A percentile compares a stretch with the other conserved stretches of the same genome.
Evolutionary conservation across 2,113 vertebrate species (phyloP).

Genomic region (Prolemur simus): DNA sequence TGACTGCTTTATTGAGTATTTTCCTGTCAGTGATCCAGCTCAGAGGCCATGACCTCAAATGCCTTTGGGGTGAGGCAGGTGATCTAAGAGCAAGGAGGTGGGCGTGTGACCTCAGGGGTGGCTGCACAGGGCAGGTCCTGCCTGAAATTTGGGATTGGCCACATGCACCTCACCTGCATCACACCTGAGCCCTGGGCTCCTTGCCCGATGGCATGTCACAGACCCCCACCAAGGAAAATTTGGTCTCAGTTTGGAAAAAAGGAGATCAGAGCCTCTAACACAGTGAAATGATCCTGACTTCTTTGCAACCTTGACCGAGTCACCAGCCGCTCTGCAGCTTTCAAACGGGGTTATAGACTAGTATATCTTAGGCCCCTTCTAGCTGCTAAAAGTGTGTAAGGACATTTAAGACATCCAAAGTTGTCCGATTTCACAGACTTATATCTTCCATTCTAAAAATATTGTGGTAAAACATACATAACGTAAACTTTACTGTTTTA

Average conservation of each 20-base stretch:
- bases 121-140: background rate
- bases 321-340: background rate
- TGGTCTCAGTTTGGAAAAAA: background rate
- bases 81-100: background rate
- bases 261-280: background rate
- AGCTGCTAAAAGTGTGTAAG: background rate
- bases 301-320: background rate
- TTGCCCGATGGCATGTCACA: background rate
- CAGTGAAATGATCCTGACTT: background rate
- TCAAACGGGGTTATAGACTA: background rate
- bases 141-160: background rate
- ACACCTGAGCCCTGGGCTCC: background rate
- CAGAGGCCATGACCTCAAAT: background rate
- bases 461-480: background rate
- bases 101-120: background rate
- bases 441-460: background rate
- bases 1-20: background rate
- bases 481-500: background rate
- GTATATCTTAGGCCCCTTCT: background rate
- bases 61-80: background rate
- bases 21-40: background rate
- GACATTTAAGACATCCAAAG: background rate
- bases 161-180: background rate
- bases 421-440: background rate
- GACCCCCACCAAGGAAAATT: background rate